Base-by-base conservation (phyloP, 2,797 vertebrate species). In the Neosilurus hyrtlii region DNA sequence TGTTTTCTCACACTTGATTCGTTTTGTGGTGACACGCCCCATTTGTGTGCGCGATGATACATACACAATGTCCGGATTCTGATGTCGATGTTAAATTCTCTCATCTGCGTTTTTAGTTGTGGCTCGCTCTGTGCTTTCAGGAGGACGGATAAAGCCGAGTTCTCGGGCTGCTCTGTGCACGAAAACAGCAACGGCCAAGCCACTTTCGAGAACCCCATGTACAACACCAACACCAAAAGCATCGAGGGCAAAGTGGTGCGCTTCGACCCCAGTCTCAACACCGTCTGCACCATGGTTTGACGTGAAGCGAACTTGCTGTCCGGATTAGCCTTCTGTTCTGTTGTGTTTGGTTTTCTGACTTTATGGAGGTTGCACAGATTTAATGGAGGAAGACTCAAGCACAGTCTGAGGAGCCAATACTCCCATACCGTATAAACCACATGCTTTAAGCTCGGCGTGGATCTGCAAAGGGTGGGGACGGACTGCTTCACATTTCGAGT, bases 181-280 rank as follows among this genome's bases (percentile, higher is more conserved):
- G 97, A 99, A 92, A 99, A 99, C 91, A 99, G 99, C 92, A 99
- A 99, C 52, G 98, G 98, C 82, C 98, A 99, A 93, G 98, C 97
- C 82, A 97, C 98, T 89, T 99, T 99, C 82, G 97, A 99, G 93
- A 99, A 99, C 82, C 97, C 97, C 79, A 99, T 99, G 98, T 99
- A 99, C 88, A 98, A 98, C 95, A 99, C 98, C 92, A 99, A 95
- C 68, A 90, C 97, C 86, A 99, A 99, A 90, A 95, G 97, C 8
- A 97, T 95, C 81, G 98, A 99, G 93, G 97, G 97, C 35, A 99
- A 99, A 92, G 97, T 97, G 0, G 98, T 99, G 72, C 91, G 98
- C 86, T 99, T 99, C 73, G 98, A 99, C 88, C 97, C 98, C 65
- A 99, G 98, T 92, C 95, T 99, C 91, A 99, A 99, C 93, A 99